These are phyloP conservation scores for Drosophila kambysellisi DNA, from an alignment of 2,888 invertebrate genomes.

Conservation along the genomic window DNA sequence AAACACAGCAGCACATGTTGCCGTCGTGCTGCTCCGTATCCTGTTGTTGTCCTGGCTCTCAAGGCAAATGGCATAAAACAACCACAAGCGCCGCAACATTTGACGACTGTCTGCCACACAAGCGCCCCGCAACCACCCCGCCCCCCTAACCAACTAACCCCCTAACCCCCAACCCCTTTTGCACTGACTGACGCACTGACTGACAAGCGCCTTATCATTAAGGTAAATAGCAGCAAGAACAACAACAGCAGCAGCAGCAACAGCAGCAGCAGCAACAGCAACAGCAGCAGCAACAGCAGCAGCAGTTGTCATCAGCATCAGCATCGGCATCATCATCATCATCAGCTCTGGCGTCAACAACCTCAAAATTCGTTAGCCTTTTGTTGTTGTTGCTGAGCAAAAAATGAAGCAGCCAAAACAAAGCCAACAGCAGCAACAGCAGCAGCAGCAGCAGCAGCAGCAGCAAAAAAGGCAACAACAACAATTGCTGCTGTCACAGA, in stretches of 20 bases:
- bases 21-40: constrained; percentile 28
- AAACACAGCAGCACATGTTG: constrained; percentile 78
- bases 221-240: constrained; percentile 69
- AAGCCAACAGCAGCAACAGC: constrained; percentile 29
- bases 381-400: constrained; percentile 37
- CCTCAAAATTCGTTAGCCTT: constrained; percentile 63
- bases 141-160: constrained; percentile 1
- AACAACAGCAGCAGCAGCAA: constrained; percentile 26
- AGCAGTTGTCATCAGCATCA: constrained; percentile 60
- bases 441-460: constrained; percentile 18
- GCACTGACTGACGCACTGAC: constrained; percentile 57
- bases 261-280: constrained; percentile 19
- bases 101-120: constrained; percentile 67
- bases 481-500: constrained; percentile 63
- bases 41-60: constrained; percentile 20
- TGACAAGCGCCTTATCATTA: constrained; percentile 83
- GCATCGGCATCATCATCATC: constrained; percentile 65
- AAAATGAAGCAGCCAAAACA: constrained; percentile 61
- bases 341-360: constrained; percentile 70
- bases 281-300: constrained; percentile 38
- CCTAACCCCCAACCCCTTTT: background rate
- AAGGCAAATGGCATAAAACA: constrained; percentile 75
- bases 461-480: constrained; percentile 40
- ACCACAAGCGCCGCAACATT: constrained; percentile 77
- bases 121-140: background rate